Conservation (phyloP, 2,888 invertebrate genomes). For the Biston stratarius region DNA sequence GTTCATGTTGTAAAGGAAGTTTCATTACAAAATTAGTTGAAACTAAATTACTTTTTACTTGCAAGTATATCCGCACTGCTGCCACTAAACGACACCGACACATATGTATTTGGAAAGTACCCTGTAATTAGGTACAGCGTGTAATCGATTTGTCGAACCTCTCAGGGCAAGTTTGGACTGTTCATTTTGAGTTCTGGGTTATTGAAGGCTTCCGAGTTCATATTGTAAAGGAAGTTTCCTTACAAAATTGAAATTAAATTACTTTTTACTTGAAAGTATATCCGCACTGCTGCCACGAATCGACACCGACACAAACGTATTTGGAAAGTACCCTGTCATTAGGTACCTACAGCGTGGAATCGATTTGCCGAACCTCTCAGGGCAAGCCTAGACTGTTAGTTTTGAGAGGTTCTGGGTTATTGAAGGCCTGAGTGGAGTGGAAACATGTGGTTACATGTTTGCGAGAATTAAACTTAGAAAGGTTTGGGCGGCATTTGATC, state of each 20-base stretch:
- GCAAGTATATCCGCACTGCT: not conserved
- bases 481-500: not conserved
- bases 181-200: conserved; percentile 32
- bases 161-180: conserved; percentile 25
- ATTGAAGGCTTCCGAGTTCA: too few species aligned
- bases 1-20: too few species aligned
- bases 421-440: conserved; percentile 18
- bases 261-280: too few species aligned
- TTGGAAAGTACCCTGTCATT: not conserved
- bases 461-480: not conserved
- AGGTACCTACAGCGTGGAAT: conserved; percentile 4
- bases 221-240: too few species aligned
- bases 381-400: conserved; percentile 30
- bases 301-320: too few species aligned
- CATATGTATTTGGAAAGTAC: not conserved
- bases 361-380: conserved; percentile 22
- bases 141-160: conserved; percentile 15
- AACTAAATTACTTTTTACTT: too few species aligned
- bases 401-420: conserved; percentile 27
- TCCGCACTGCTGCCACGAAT: not conserved
- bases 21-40: too few species aligned
- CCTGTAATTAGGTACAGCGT: not conserved
- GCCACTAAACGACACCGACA: not conserved
- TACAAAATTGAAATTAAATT: too few species aligned
- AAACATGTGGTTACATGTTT: conserved; percentile 20